These are phyloP conservation scores for Sebastes iracundus DNA, from an alignment of 2,797 vertebrate genomes.

Conservation along the genomic window DNA sequence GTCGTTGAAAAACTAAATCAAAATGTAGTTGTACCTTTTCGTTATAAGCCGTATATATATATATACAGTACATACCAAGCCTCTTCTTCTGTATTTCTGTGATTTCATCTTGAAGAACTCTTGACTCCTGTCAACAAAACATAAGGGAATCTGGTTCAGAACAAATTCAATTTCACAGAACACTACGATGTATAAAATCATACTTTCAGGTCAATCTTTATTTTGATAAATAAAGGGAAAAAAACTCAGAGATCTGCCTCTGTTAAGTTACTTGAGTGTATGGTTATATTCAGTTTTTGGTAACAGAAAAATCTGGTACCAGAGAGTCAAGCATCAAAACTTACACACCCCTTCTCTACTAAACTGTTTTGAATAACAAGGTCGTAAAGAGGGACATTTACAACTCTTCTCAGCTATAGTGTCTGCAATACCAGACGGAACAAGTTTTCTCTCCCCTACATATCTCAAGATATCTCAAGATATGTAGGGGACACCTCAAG, in stretches of 20 bases:
- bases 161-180: background rate
- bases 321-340: background rate
- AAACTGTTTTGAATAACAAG: background rate
- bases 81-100: conserved; percentile 80
- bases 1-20: background rate
- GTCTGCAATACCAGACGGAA: background rate
- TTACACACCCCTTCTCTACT: background rate
- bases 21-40: background rate
- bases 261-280: background rate
- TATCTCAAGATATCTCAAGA: background rate
- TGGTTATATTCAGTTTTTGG: background rate
- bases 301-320: background rate
- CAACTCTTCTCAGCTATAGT: background rate
- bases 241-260: background rate
- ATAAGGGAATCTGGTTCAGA: background rate
- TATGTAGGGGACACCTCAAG: too few relatives aligned
- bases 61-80: conserved; percentile 67
- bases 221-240: background rate
- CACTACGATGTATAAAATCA: background rate
- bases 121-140: conserved; percentile 72
- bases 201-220: background rate
- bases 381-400: background rate
- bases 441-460: background rate
- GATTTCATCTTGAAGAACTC: conserved; percentile 79
- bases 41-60: background rate